Evolutionary conservation across 2,113 vertebrate species (phyloP).

Genomic region (Melanocharis versteri): DNA sequence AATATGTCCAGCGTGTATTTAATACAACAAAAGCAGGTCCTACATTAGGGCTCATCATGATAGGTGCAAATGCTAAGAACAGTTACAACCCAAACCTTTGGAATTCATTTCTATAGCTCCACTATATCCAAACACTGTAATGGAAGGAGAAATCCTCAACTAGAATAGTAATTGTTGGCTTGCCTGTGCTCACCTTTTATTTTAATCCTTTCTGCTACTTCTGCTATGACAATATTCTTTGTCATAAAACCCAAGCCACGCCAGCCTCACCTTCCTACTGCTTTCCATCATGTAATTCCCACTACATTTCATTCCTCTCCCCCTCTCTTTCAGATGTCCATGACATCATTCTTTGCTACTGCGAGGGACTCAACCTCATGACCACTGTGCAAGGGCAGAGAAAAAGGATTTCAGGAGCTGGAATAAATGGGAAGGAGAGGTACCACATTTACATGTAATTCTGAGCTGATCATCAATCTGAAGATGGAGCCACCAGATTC

Average conservation of each 20-base stretch:
- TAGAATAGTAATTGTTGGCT: background rate
- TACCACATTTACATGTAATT: background rate
- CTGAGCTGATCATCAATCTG: background rate
- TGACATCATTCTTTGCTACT: constrained; percentile 16
- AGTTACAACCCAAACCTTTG: background rate
- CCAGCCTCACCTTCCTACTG: background rate
- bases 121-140: background rate
- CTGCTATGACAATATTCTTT: background rate
- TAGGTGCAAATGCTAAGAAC: background rate
- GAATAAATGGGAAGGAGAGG: constrained; percentile 20
- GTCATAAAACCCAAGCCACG: background rate
- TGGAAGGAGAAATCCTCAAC: background rate
- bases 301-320: background rate
- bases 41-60: background rate
- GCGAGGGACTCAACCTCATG: background rate
- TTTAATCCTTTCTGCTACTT: background rate
- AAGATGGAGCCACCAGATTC: background rate
- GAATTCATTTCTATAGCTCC: background rate
- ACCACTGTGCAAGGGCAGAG: background rate
- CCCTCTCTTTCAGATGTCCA: background rate
- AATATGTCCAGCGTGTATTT: accelerated
- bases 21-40: background rate
- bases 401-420: background rate
- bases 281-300: background rate
- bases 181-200: background rate